Evolutionary conservation across 2,888 invertebrate genomes (phyloP), one percentile per base, ranked within the genome.

Genomic region (Drosophila anomalipes): DNA sequence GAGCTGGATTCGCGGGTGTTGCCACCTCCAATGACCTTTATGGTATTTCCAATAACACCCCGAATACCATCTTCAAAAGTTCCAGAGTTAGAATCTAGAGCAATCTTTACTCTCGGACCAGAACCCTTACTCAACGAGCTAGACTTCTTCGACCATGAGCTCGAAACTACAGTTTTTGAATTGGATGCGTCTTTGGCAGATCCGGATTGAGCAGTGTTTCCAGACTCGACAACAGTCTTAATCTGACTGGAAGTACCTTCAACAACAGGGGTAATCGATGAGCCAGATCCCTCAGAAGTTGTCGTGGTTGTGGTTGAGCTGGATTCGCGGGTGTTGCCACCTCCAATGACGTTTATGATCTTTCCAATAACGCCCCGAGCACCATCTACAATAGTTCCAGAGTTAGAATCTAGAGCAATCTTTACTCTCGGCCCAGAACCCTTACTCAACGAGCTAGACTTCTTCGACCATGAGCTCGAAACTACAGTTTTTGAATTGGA

Each of bases 271-370:
- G n/a, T 30, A n/a, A n/a, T 32, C 14, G 3, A 52, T 32, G 53
- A 26, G 6, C 22, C 47, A 9, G 41, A 44, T 22, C 37, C 28
- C 22, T 47, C 16, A 22, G 60, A 47, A 14, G 30, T 37, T 16
- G 44, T 44, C 4, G 63, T 4, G 3, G 53, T 63, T 28, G 54
- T 70, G 5, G 61, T 44, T 19, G 71, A 64, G 22, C 51, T 59
- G 2, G 72, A 63, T 7, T 60, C 37, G 3, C 32, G 41, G 14
- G 33, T 14, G 3, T 37, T 37, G 5, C 22, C 22, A 12, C 35
- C 37, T 4, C 19, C 30, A 9, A 19, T 19, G 19, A 3, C 0
- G 7, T 39, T 39, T 19, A 7, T 1, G 3, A 39, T 39, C 3
- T 19, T 39, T 39, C 19, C 39, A 39, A 39, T 39, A 39, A 7